Conservation (phyloP, 2,888 invertebrate species). For the Heliothis peltigera region DNA sequence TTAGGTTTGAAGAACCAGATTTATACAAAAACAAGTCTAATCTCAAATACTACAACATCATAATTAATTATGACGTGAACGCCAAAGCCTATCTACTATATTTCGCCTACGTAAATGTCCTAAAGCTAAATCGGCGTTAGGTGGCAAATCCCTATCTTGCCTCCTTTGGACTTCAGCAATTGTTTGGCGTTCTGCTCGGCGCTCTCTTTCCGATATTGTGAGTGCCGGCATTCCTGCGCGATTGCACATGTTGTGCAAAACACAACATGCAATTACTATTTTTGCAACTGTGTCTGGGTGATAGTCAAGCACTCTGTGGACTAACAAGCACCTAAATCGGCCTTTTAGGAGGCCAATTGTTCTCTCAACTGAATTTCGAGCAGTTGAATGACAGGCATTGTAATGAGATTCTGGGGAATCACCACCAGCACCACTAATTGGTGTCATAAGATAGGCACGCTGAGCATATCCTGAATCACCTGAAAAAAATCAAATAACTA, state of each 20-base stretch:
- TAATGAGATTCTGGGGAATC: constrained; percentile 15
- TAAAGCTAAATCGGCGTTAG: too few relatives aligned
- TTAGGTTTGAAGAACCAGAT: too few relatives aligned
- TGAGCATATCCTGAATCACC: constrained; percentile 4
- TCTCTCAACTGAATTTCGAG: constrained; percentile 1
- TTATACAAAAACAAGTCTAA: too few relatives aligned
- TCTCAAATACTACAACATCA: too few relatives aligned
- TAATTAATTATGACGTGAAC: too few relatives aligned
- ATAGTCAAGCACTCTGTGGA: constrained; percentile 8
- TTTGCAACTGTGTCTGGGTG: constrained; percentile 1
- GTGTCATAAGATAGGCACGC: constrained; percentile 7
- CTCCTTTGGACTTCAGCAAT: constrained; percentile 27
- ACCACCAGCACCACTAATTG: constrained; percentile 12
- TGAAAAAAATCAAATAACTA: constrained; percentile 5
- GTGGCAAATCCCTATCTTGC: constrained; percentile 27
- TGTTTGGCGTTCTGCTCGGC: constrained; percentile 19
- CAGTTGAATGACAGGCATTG: constrained; percentile 8
- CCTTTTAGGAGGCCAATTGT: constrained; percentile 15
- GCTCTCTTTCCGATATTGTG: constrained; percentile 5
- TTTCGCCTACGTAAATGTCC: too few relatives aligned
- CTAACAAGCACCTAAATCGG: constrained; percentile 12
- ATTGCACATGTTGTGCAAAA: constrained; percentile 7
- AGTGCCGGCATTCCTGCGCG: constrained; percentile 3
- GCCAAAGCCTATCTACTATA: too few relatives aligned
- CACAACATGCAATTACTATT: constrained; percentile 7